These are phyloP conservation scores for Scelioninae gen. 1 DNA, from an alignment of 2,888 invertebrate species.

Conservation along the genomic window DNA sequence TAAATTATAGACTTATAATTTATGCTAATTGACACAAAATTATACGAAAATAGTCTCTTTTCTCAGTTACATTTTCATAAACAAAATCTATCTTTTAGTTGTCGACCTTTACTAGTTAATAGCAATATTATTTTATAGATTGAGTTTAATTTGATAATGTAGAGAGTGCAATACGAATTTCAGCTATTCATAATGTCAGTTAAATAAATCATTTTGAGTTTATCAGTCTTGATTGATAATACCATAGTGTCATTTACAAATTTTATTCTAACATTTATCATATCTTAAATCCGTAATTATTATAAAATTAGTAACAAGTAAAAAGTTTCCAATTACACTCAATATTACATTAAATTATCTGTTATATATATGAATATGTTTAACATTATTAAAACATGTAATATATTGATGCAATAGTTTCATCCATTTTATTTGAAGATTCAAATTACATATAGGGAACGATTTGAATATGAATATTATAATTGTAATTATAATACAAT, in stretches of 20 bases:
- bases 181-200: not conserved
- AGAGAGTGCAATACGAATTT: not conserved
- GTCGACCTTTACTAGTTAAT: constrained; percentile 8
- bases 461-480: too few species aligned
- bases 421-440: too few species aligned
- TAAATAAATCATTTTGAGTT: constrained; percentile 7
- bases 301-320: not conserved
- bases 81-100: not conserved
- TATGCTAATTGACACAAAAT: not conserved
- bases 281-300: not conserved
- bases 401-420: too few species aligned
- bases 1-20: too few species aligned
- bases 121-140: constrained; percentile 22
- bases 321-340: not conserved
- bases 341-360: not conserved
- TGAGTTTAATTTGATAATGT: constrained; percentile 21
- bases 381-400: too few species aligned
- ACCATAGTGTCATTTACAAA: not conserved
- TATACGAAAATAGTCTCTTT: not conserved
- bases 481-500: too few species aligned
- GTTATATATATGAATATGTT: too few species aligned
- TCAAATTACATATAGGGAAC: too few species aligned
- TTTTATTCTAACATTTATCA: not conserved
- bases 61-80: constrained; percentile 8
- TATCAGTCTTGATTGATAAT: not conserved